These are phyloP conservation scores for Phenacoccus solenopsis DNA, from an alignment of 1,140 invertebrate genomes.

Conservation along the genomic window DNA sequence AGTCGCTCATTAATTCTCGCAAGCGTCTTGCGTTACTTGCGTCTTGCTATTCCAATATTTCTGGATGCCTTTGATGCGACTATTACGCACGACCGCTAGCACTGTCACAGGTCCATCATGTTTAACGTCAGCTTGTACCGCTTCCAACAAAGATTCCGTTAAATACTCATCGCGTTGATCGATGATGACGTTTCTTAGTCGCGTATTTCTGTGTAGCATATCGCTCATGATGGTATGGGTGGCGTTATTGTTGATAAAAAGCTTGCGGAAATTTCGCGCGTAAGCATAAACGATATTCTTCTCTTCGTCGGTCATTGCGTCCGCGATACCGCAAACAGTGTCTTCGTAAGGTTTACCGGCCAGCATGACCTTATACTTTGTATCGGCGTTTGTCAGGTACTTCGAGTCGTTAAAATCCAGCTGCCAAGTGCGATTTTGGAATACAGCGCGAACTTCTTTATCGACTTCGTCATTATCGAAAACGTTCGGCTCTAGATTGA, in stretches of 20 bases:
- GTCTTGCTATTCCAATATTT: not conserved
- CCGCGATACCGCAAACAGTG: not conserved
- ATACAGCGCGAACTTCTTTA: not conserved
- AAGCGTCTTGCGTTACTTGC: too few species aligned
- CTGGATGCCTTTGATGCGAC: not conserved
- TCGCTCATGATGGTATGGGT: not conserved
- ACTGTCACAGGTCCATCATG: not conserved
- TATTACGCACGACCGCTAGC: not conserved
- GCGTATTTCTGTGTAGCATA: not conserved
- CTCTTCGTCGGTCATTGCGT: not conserved
- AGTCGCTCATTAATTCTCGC: too few species aligned
- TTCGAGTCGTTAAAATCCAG: not conserved
- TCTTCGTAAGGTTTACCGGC: not conserved
- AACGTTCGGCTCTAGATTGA: not conserved
- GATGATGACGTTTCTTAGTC: not conserved
- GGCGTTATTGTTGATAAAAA: not conserved
- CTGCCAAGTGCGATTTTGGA: not conserved
- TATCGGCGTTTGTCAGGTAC: not conserved
- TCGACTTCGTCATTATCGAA: not conserved
- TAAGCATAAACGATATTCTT: not conserved
- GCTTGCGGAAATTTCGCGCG: not conserved
- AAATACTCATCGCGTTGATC: not conserved
- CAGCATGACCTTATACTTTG: not conserved
- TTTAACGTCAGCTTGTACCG: not conserved
- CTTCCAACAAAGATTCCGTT: not conserved